A percentile compares a stretch with the other conserved stretches of the same genome.
Evolutionary conservation across 2,888 invertebrate genomes (phyloP).

Genomic region (Callinectes sapidus): DNA sequence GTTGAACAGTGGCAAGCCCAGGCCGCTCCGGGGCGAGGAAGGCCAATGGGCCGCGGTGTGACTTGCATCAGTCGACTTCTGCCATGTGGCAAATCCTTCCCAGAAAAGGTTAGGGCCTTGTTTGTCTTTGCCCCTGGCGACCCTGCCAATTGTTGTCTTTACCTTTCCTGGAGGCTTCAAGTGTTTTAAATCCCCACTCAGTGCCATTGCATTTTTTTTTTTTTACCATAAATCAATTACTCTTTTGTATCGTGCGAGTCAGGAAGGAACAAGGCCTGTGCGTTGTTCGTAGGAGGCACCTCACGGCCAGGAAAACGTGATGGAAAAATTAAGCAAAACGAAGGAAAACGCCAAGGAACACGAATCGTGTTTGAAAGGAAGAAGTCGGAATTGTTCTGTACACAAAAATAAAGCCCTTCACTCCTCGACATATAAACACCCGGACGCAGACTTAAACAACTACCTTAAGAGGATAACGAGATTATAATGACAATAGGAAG

Average conservation of each 20-base stretch:
- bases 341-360: neutral
- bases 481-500: conserved; percentile 27
- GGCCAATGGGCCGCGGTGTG: conserved; percentile 14
- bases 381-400: neutral
- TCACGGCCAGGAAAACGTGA: neutral
- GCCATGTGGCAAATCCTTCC: conserved; percentile 20
- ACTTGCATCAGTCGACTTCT: conserved; percentile 6
- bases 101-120: conserved; percentile 9
- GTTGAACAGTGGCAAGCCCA: neutral
- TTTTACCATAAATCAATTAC: neutral
- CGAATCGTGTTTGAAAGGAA: neutral
- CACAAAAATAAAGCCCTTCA: neutral
- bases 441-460: conserved; percentile 13
- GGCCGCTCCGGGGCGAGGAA: conserved; percentile 1
- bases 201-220: neutral
- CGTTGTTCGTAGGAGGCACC: neutral
- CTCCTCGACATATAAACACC: conserved; percentile 18
- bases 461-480: conserved; percentile 31
- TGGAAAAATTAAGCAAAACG: neutral
- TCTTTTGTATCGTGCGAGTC: neutral
- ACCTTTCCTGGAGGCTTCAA: neutral
- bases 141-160: neutral
- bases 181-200: neutral
- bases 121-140: conserved; percentile 17
- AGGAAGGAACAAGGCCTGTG: neutral